Conservation (phyloP, 2,888 invertebrate genomes). For the Pecten maximus region DNA sequence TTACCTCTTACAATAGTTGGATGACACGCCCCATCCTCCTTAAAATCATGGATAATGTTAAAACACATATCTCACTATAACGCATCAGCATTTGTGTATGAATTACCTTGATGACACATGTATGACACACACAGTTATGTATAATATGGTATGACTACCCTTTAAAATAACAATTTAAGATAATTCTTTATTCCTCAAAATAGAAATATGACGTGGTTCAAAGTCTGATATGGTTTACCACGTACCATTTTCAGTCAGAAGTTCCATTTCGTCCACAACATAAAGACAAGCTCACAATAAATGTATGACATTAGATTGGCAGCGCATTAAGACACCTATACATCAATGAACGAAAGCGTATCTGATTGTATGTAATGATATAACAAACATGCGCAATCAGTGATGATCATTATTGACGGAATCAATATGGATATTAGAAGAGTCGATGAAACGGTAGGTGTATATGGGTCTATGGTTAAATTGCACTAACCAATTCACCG, state of each 20-base stretch:
- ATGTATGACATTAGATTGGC: neutral
- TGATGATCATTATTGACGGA: neutral
- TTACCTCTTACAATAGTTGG: no score
- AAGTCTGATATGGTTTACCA: neutral
- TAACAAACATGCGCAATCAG: neutral
- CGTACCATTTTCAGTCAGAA: neutral
- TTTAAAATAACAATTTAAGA: neutral
- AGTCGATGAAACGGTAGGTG: neutral
- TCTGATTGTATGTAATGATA: neutral
- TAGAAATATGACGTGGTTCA: neutral
- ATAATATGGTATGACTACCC: neutral
- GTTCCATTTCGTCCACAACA: neutral
- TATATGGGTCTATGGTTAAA: neutral
- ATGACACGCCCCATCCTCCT: no score
- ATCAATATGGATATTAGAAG: neutral
- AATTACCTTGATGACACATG: no score
- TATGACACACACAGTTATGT: no score
- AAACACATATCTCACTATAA: no score
- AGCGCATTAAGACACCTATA: neutral
- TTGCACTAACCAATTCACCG: slow-evolving; percentile 13
- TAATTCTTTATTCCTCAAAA: neutral
- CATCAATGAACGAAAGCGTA: neutral
- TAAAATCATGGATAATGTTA: no score
- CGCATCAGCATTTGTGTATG: no score
- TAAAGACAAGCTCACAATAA: neutral